Percentiles rank a stretch among this genome's conserved stretches.
phyloP scores from a whole-genome alignment of 2,113 vertebrate genomes.

The Noturus placidus region DNA sequence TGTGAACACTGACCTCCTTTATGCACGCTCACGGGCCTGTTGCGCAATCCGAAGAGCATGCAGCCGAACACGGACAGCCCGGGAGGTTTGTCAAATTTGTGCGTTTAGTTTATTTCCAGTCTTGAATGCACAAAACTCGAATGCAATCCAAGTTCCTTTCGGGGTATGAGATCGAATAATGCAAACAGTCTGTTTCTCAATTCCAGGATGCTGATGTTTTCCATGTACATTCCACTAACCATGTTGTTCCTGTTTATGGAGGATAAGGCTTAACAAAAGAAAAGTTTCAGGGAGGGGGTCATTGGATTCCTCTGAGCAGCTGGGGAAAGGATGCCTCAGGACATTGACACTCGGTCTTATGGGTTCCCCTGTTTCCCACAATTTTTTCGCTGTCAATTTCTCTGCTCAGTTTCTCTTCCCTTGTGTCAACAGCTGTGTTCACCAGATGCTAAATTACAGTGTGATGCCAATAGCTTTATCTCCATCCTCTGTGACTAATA shows the following conservation, averaged over 20 bases:
- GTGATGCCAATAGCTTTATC: constrained; percentile 56
- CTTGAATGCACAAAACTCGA: constrained; percentile 30
- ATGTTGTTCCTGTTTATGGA: constrained; percentile 60
- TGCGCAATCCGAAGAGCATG: constrained; percentile 17
- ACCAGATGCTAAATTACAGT: constrained; percentile 74
- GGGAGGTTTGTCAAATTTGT: constrained; percentile 17
- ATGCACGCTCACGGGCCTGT: constrained; percentile 4
- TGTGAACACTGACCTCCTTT: constrained; percentile 47
- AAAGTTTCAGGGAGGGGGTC: constrained; percentile 44
- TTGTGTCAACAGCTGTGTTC: constrained; percentile 62
- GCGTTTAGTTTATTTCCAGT: constrained; percentile 31
- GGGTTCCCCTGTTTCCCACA: constrained; percentile 48
- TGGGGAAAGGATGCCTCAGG: constrained; percentile 52
- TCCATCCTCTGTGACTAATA: constrained; percentile 65
- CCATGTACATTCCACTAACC: constrained; percentile 57
- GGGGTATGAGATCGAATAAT: constrained; percentile 49
- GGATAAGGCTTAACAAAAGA: constrained; percentile 57
- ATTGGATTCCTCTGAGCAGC: constrained; percentile 39
- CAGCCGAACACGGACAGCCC: constrained; percentile 1
- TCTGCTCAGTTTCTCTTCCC: constrained; percentile 39
- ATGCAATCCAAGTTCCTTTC: constrained; percentile 39
- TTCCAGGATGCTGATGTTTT: constrained; percentile 57
- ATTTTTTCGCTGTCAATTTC: constrained; percentile 50
- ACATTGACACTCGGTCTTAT: constrained; percentile 47
- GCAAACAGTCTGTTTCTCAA: constrained; percentile 50